These are phyloP conservation scores for Leptodactylus fuscus DNA, from an alignment of 2,113 vertebrate species.

Conservation along the genomic window DNA sequence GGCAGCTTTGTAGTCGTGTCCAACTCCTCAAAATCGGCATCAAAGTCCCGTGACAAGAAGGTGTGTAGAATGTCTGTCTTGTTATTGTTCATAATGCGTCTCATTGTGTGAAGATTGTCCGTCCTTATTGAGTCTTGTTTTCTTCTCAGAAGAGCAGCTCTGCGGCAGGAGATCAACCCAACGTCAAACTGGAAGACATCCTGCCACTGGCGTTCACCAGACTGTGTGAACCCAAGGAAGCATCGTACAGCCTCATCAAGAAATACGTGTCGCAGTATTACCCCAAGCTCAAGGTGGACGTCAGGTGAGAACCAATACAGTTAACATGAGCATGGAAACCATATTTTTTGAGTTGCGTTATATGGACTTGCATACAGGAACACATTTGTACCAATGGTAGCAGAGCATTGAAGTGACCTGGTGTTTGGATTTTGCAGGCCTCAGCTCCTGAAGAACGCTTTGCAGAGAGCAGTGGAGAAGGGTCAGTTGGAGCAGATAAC, in stretches of 20 bases:
- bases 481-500: slow-evolving; percentile 96
- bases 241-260: slow-evolving; percentile 95
- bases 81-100: not conserved
- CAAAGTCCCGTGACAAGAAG: slow-evolving; percentile 81
- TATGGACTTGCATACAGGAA: no score
- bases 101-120: not conserved
- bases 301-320: slow-evolving; percentile 75
- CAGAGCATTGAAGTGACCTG: not conserved
- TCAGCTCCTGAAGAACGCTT: slow-evolving; percentile 90
- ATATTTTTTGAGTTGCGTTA: not conserved
- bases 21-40: slow-evolving; percentile 80
- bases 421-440: slow-evolving; percentile 75
- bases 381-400: no score
- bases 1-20: slow-evolving; percentile 90
- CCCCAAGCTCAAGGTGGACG: slow-evolving; percentile 89
- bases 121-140: not conserved
- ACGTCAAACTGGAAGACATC: slow-evolving; percentile 87
- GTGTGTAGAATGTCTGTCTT: slow-evolving; percentile 63
- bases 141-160: slow-evolving; percentile 75
- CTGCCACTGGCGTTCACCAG: slow-evolving; percentile 95
- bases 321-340: not conserved
- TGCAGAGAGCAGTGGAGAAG: slow-evolving; percentile 92
- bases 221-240: slow-evolving; percentile 97
- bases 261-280: slow-evolving; percentile 97
- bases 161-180: slow-evolving; percentile 72